Conservation (phyloP, 2,888 invertebrate species). For the Notodonta dromedarius region DNA sequence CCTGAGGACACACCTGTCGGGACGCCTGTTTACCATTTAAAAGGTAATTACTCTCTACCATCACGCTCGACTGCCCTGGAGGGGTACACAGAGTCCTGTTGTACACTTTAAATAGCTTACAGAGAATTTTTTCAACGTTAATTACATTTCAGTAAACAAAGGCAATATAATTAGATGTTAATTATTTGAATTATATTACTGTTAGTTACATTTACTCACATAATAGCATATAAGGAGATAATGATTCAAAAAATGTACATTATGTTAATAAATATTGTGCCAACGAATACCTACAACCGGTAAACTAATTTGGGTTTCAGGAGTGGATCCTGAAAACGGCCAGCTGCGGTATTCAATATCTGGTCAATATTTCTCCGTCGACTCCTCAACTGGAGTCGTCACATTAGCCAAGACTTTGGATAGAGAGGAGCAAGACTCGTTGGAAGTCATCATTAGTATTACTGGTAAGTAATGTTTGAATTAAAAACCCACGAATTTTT, state of each 20-base stretch:
- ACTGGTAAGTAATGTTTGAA: constrained; percentile 81
- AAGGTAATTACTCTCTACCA: constrained; percentile 69
- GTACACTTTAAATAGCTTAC: too few species aligned
- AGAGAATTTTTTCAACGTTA: neutral
- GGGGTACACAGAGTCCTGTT: too few species aligned
- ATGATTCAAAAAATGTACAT: too few species aligned
- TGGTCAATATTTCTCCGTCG: constrained; percentile 92
- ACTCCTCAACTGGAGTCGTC: constrained; percentile 89
- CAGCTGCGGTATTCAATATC: constrained; percentile 91
- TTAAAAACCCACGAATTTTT: too few species aligned
- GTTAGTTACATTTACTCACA: too few species aligned
- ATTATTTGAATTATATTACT: constrained; percentile 20
- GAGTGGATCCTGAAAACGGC: constrained; percentile 90
- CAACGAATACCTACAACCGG: neutral
- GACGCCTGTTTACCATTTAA: constrained; percentile 89
- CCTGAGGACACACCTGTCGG: constrained; percentile 90
- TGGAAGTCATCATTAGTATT: constrained; percentile 93
- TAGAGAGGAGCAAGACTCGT: constrained; percentile 87
- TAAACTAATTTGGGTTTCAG: constrained; percentile 57
- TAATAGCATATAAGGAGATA: too few species aligned
- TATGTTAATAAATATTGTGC: too few species aligned
- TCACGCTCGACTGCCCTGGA: too few species aligned
- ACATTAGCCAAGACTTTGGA: constrained; percentile 88
- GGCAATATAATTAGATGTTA: constrained; percentile 7
- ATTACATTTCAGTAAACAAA: neutral